Evolutionary conservation across 2,797 vertebrate species (phyloP), one percentile per base, ranked within the genome.

Genomic region (Phrynocephalus forsythii): DNA sequence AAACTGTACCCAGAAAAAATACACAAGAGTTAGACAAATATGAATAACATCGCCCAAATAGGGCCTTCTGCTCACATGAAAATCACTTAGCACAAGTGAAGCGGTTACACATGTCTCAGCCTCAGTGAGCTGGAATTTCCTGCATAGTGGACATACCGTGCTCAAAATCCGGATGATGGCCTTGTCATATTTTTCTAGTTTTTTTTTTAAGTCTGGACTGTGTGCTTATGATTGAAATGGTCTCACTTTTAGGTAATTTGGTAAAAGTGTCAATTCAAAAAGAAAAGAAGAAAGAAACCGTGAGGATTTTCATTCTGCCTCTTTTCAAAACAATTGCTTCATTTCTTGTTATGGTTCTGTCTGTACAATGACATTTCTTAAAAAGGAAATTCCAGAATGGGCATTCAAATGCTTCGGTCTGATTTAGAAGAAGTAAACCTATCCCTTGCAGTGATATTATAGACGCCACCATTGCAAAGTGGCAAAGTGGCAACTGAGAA

Each of bases 41-140:
- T 56, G 86, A 87, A 83, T 77, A 87, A 83, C 63, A 89, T 16
- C 33, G 33, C 71, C 48, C 56, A 90, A 92, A 88, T 18, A 66
- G 66, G 90, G 88, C 15, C 18, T 93, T 15, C 60, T 92, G 84
- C 90, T 90, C 69, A 76, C 87, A 88, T 88, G 87, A 88, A 88
- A 85, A 88, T 85, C 71, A 88, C 83, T 91, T 92, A 83, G 93
- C 82, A 86, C 67, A 83, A 85, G 72, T 89, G 90, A 92, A 92
- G 91, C 90, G 92, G 88, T 85, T 92, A 75, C 86, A 90, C 90
- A 90, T 87, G 88, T 89, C 87, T 94, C 90, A 76, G 84, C 88
- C 91, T 90, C 90, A 88, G 87, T 76, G 81, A 94, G 77, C 85
- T 95, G 94, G 93, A 95, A 96, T 95, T 96, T 96, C 94, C 94